Base-by-base conservation (phyloP, 2,113 vertebrate genomes). In the Chaetura pelagica region DNA sequence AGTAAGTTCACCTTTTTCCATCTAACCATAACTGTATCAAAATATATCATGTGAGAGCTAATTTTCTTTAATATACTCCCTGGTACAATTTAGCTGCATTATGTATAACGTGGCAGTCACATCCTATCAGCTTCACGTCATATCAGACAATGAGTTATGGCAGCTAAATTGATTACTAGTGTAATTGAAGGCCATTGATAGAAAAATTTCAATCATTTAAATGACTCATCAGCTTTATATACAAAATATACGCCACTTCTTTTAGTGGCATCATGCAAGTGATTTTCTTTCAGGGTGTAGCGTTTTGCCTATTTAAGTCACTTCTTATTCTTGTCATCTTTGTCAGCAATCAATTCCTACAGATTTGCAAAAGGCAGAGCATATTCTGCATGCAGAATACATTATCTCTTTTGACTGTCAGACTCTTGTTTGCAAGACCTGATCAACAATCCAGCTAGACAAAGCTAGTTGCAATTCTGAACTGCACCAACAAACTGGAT, bases 51-150 rank as follows among this genome's bases (percentile, higher is more conserved):
- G 21, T 40, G 19, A 82, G 59, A 63, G 51, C 55, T 94, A 80
- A 95, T 96, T 94, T 95, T 64, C 89, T 94, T 94, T 92, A 92
- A 94, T 87, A 92, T 44, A 62, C 58, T 96, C 87, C 54, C 89
- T 35, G 40, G 92, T 78, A 94, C 30, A 51, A 84, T 96, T 96
- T 81, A 93, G 89, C 86, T 68, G 57, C 84, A 66, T 93, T 94
- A 94, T 78, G 55, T 59, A 89, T 80, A 97, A 96, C 68, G 72
- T 59, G 90, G 59, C 77, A 92, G 68, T 93, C 15, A n/a, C 44
- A 84, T 61, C 61, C 54, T 22, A 91, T 87, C 87, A 94, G 27
- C 84, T 89, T 96, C 89, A 83, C 44, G 80, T 85, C 76, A 27
- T 34, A 74, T 84, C 92, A 93, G 86, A 86, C 63, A 59, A 48